Evolutionary conservation across 2,797 vertebrate species (phyloP).

Genomic region (Setipinna tenuifilis): DNA sequence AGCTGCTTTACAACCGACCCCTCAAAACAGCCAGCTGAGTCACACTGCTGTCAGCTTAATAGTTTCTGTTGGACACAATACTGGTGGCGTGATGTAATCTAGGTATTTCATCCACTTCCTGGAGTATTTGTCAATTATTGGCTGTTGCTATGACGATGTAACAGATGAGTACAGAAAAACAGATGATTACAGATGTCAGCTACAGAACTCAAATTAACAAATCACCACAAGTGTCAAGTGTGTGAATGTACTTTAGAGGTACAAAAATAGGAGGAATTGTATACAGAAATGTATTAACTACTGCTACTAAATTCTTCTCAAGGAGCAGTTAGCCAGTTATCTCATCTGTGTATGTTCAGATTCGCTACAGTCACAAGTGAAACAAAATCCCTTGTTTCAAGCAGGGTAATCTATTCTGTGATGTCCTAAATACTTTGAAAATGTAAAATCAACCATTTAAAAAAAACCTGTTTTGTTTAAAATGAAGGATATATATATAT

Average conservation of each 20-base stretch:
- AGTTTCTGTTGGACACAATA: not conserved
- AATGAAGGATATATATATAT: too few relatives aligned
- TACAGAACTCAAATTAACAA: not conserved
- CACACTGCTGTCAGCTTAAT: not conserved
- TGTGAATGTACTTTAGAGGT: not conserved
- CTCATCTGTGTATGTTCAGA: too few relatives aligned
- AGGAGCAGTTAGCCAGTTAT: too few relatives aligned
- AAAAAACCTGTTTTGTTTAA: too few relatives aligned
- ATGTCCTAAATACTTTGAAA: too few relatives aligned
- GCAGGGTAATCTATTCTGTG: too few relatives aligned
- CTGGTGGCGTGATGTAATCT: not conserved
- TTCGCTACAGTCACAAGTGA: too few relatives aligned
- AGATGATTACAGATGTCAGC: not conserved
- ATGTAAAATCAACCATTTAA: too few relatives aligned
- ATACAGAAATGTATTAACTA: too few relatives aligned
- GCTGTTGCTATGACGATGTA: not conserved
- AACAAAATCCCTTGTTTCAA: too few relatives aligned
- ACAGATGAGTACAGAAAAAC: not conserved
- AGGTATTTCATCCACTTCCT: constrained; percentile 4
- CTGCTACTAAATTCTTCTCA: too few relatives aligned
- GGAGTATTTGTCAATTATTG: not conserved
- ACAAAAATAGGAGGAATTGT: too few relatives aligned
- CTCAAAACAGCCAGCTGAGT: not conserved
- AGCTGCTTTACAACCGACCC: not conserved
- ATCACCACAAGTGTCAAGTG: not conserved